Conservation (phyloP, 2,888 invertebrate genomes). For the Limenitis camilla region DNA sequence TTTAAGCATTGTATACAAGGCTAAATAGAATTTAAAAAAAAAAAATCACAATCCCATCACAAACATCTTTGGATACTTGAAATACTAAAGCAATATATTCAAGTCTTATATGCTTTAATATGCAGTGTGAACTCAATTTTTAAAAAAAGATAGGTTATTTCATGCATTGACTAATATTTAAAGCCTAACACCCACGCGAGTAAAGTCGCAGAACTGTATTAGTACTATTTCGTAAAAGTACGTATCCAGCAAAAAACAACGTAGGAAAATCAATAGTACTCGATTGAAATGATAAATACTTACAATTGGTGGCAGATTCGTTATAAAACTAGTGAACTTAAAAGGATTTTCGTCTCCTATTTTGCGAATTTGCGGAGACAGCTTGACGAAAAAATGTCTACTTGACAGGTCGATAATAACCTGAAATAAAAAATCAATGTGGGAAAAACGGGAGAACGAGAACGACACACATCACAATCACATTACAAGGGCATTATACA, state of each 20-base stretch:
- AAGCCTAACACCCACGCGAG: constrained; percentile 25
- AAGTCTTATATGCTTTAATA: not conserved
- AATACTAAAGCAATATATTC: too few species aligned
- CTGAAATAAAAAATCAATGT: constrained; percentile 72
- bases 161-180: constrained; percentile 4
- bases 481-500: constrained; percentile 18
- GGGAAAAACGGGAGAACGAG: constrained; percentile 31
- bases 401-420: constrained; percentile 74
- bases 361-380: constrained; percentile 66
- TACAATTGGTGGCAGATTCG: constrained; percentile 73
- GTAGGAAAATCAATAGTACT: not conserved
- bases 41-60: too few species aligned
- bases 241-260: not conserved
- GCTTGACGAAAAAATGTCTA: constrained; percentile 67
- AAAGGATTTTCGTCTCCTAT: constrained; percentile 74
- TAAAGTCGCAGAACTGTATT: constrained; percentile 13
- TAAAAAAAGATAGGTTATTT: constrained; percentile 4
- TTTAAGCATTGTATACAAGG: too few species aligned
- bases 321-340: constrained; percentile 72
- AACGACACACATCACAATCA: constrained; percentile 16
- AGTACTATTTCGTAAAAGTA: constrained; percentile 9
- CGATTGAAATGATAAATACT: constrained; percentile 31
- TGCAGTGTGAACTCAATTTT: not conserved
- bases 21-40: too few species aligned
- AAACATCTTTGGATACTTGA: too few species aligned